A percentile compares a stretch with the other conserved stretches of the same genome.
These are phyloP conservation scores for Dicranocentrus wangi DNA, from an alignment of 2,888 invertebrate genomes.

Conservation along the genomic window DNA sequence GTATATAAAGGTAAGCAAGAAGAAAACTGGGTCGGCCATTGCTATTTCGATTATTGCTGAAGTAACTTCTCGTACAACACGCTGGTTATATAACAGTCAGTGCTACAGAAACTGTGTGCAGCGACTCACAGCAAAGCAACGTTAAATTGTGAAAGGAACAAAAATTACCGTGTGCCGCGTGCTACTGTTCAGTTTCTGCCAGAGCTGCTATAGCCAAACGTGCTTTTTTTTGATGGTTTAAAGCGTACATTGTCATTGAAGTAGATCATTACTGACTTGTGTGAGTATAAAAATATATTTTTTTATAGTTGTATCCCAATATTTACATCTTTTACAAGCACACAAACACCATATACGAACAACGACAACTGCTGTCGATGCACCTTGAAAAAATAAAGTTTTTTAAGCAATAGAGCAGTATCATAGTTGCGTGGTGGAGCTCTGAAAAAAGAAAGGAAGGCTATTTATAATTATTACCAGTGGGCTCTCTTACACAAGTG, in stretches of 20 bases:
- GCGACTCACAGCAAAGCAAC: background rate
- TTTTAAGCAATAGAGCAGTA: conserved; percentile 6
- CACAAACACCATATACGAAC: background rate
- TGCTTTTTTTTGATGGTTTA: background rate
- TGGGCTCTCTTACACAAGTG: background rate
- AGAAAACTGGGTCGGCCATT: conserved; percentile 52
- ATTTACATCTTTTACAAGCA: too few relatives aligned
- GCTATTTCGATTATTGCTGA: conserved; percentile 37
- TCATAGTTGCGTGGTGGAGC: background rate
- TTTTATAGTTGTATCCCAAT: background rate
- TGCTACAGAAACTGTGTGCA: background rate
- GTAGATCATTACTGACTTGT: conserved; percentile 9
- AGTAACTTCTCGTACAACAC: conserved; percentile 49
- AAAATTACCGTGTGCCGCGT: conserved; percentile 20
- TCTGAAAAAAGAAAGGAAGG: conserved; percentile 36
- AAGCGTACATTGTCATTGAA: background rate
- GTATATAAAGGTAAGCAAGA: conserved; percentile 52
- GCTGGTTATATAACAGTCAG: background rate
- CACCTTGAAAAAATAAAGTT: conserved; percentile 35
- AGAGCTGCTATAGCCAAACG: background rate
- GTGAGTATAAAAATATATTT: too few relatives aligned
- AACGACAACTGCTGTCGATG: background rate
- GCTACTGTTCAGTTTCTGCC: background rate
- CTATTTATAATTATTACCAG: conserved; percentile 20
- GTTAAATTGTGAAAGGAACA: background rate